A percentile compares a stretch with the other conserved stretches of the same genome.
These are phyloP conservation scores for Solea solea DNA, from an alignment of 2,113 vertebrate species.

Conservation along the genomic window DNA sequence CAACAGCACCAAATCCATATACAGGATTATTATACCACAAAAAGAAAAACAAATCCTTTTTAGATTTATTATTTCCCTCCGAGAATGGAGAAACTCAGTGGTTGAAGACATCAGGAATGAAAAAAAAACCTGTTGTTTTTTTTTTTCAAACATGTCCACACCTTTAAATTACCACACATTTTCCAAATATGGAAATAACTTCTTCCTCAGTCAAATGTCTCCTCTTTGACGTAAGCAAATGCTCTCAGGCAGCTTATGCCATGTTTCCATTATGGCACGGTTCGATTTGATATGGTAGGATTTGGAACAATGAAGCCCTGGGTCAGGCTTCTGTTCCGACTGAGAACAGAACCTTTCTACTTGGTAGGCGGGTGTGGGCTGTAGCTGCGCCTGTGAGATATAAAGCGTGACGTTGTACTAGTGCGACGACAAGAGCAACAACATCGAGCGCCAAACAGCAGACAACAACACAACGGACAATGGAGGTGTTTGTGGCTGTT, in stretches of 20 bases:
- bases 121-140: neutral
- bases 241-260: constrained; percentile 56
- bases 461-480: no score
- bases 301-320: no score
- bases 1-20: constrained; percentile 33
- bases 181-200: constrained; percentile 30
- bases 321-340: no score
- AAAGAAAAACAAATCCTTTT: neutral
- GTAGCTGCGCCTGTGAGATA: no score
- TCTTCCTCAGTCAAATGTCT: constrained; percentile 58
- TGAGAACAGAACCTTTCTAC: no score
- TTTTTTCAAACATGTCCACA: constrained; percentile 16
- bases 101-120: neutral
- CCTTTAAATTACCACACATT: constrained; percentile 36
- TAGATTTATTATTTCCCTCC: neutral
- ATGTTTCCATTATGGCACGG: no score
- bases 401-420: no score
- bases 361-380: no score
- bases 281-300: no score
- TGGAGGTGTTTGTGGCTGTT: no score
- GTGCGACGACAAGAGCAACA: no score
- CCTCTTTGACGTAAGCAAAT: constrained; percentile 57
- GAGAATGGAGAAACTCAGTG: constrained; percentile 2
- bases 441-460: no score
- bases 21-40: neutral